Evolutionary conservation across 1,140 invertebrate species (phyloP), one percentile per base, ranked within the genome.

Genomic region (Drosophila biarmipes): DNA sequence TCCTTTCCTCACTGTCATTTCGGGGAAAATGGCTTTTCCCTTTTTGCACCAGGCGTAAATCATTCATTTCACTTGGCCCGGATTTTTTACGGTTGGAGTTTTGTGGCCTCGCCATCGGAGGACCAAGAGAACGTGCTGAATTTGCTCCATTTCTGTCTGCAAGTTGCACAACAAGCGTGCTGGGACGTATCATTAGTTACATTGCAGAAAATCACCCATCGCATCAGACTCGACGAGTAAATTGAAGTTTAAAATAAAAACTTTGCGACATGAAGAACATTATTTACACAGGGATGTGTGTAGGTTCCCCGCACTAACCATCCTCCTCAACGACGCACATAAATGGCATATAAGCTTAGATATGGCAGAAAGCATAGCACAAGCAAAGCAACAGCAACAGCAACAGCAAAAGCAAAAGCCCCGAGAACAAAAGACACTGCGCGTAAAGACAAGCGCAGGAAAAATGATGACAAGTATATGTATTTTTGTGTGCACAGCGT

Each of bases 161-260:
- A 86, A 81, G 55, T 86, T 81, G 74, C 73, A 86, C 69, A 85
- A 76, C 80, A 68, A 85, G 72, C 63, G 48, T 54, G 53, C 59
- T 52, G 61, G 53, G 59, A 76, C 49, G 66, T 62, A 64, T 87
- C 84, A 87, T 87, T 87, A 87, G 84, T 87, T 89, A 87, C 84
- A 68, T 82, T 69, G 67, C 51, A 48, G 29, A 31, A 53, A 59
- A 4, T 14, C n/a, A 38, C 19, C 29, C 6, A 37, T 40, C 12
- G 31, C 17, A 42, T 31, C 10, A 35, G 43, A 74, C 42, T 56
- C 49, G 63, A 68, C 73, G 79, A 69, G 66, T 77, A 89, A 87
- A 87, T 89, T 79, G 76, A 87, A 87, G 84, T 86, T 86, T 82
- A 82, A 86, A 86, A 89, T 82, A 86, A 82, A 85, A 86, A 86